phyloP scores from a whole-genome alignment of 2,113 vertebrate species.

The Psittacara wagleri region DNA sequence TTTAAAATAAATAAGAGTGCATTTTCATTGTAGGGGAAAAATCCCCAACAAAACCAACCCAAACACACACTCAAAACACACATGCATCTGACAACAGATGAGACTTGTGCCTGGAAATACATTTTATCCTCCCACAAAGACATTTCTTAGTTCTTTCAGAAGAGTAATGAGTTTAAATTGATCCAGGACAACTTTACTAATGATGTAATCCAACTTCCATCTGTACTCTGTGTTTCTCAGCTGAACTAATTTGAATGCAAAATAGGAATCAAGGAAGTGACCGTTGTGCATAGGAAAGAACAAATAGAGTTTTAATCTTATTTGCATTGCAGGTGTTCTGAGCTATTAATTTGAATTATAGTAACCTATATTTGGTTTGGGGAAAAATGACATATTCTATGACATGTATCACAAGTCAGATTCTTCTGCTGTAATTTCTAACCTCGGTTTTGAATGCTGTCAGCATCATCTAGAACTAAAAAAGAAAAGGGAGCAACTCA shows the following conservation, averaged over 20 bases:
- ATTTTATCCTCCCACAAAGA: background rate
- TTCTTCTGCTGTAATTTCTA: conserved; percentile 68
- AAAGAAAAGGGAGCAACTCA: conserved; percentile 65
- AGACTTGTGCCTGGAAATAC: background rate
- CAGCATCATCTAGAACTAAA: conserved; percentile 69
- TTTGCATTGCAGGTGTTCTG: conserved; percentile 46
- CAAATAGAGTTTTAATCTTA: conserved; percentile 38
- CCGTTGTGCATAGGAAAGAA: background rate
- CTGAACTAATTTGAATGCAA: conserved; percentile 40
- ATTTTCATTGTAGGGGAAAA: background rate
- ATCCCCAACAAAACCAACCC: background rate
- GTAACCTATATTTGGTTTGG: conserved; percentile 55
- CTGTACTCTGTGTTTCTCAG: background rate
- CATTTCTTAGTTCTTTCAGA: background rate
- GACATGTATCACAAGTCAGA: conserved; percentile 66
- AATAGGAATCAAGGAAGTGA: conserved; percentile 15
- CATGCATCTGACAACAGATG: background rate
- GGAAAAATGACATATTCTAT: conserved; percentile 61
- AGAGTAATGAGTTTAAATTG: conserved; percentile 18
- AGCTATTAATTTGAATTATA: conserved; percentile 56
- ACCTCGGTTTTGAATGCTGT: conserved; percentile 74
- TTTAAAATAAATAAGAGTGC: background rate
- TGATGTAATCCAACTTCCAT: background rate
- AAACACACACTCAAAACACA: background rate
- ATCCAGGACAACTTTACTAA: conserved; percentile 5